Base-by-base conservation (phyloP, 2,888 invertebrate species). In the Calliphora vomitoria region DNA sequence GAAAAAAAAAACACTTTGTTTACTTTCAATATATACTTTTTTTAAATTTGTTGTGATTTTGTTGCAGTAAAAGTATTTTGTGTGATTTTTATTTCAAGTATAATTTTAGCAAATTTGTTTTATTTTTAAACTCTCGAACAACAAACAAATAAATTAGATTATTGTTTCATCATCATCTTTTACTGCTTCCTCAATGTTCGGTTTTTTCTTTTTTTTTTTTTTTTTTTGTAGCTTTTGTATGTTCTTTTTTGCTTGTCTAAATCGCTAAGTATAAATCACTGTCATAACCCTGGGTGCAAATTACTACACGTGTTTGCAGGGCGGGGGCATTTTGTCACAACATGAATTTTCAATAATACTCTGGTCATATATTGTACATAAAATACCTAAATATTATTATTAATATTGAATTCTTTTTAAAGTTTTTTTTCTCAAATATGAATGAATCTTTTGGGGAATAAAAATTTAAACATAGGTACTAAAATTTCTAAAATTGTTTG, bases 91-190 rank as follows among this genome's bases (percentile, higher is more conserved):
- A 2, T n/a, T 35, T 31, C 6, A 10, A 31, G 44, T 74, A 66
- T 68, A 55, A 68, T 58, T 76, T 53, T 60, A 41, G 31, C 41
- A 71, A 35, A 31, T 31, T 62, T 72, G 0, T 55, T 47, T 18
- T 62, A 50, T 71, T 62, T 80, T 71, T 38, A 11, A 50, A 50
- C 0, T 38, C 3, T 15, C 13, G 10, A 53, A 60, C n/a, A 50
- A 62, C 31, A 82, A 69, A 50, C 58, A 76, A 76, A n/a, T 13
- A 76, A 76, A n/a, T 13, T 25, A 5, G 15, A n/a, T n/a, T 50
- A 15, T 50, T 3, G 13, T 55, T 38, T 69, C 6, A 8, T 69
- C 6, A 8, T 53, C 47, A 31, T 10, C 15, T 41, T 47, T n/a
- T 44, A 35, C 38, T 68, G 44, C 13, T 11, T 6, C 69, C 38